These are phyloP conservation scores for Acipenser ruthenus DNA, from an alignment of 2,797 vertebrate genomes.

Conservation along the genomic window DNA sequence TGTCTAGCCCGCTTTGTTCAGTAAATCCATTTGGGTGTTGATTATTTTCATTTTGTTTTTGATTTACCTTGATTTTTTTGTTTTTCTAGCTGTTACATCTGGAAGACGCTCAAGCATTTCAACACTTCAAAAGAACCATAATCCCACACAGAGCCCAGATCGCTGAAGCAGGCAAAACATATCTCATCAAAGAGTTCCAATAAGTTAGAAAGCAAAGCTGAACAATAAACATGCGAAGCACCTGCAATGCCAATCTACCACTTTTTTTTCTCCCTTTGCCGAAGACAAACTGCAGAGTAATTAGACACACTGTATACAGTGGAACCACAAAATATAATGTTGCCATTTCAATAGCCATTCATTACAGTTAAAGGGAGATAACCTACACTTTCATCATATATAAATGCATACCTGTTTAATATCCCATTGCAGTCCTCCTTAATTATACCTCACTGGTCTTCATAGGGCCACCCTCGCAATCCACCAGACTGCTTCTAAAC, in stretches of 20 bases:
- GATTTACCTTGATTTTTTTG: slow-evolving; percentile 23
- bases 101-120: slow-evolving; percentile 54
- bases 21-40: slow-evolving; percentile 56
- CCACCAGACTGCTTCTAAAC: too few species aligned
- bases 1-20: too few species aligned
- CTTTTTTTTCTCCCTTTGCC: background rate
- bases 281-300: slow-evolving; percentile 26
- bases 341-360: slow-evolving; percentile 22
- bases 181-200: slow-evolving; percentile 15
- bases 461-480: too few species aligned
- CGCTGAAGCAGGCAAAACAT: slow-evolving; percentile 41
- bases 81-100: slow-evolving; percentile 54
- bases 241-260: too few species aligned
- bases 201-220: slow-evolving; percentile 35
- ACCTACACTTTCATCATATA: too few species aligned
- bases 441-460: too few species aligned
- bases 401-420: too few species aligned
- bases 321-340: slow-evolving; percentile 19
- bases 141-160: slow-evolving; percentile 49
- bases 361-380: too few species aligned
- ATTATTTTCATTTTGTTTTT: slow-evolving; percentile 56
- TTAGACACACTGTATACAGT: slow-evolving; percentile 34
- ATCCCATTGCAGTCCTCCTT: too few species aligned
- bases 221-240: slow-evolving; percentile 8
- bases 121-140: slow-evolving; percentile 55